A percentile compares a stretch with the other conserved stretches of the same genome.
phyloP scores from a whole-genome alignment of 2,888 invertebrate species.

The Tetrapedia diversipes region DNA sequence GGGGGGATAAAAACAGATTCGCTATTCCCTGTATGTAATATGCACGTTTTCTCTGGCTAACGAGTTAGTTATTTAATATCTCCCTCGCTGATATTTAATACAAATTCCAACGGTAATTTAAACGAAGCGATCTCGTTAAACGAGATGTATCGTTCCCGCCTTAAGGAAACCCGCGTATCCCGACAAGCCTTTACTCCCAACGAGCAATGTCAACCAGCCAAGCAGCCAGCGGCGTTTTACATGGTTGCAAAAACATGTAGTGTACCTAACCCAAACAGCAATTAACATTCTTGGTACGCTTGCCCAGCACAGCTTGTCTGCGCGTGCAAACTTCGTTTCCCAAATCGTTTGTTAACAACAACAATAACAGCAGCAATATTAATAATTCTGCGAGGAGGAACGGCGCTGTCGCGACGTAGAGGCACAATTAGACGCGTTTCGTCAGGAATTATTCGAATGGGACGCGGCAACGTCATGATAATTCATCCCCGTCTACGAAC shows the following conservation, averaged over 20 bases:
- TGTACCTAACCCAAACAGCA: conserved; percentile 19
- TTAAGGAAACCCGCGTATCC: neutral
- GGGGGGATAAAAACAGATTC: too few species aligned
- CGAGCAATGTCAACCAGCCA: too few species aligned
- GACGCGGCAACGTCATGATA: neutral
- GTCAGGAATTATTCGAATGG: neutral
- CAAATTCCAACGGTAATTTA: too few species aligned
- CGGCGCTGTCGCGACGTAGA: too few species aligned
- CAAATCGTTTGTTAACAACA: neutral
- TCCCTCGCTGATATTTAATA: too few species aligned
- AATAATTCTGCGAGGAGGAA: neutral
- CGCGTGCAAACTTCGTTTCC: neutral
- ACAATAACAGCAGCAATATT: too few species aligned
- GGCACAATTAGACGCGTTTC: neutral
- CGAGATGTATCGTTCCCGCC: too few species aligned
- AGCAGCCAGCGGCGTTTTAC: neutral
- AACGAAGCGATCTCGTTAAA: too few species aligned
- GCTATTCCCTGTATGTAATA: too few species aligned
- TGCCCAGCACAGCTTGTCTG: neutral
- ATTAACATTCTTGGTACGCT: conserved; percentile 25
- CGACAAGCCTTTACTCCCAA: conserved; percentile 17
- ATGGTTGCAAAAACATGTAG: conserved; percentile 35
- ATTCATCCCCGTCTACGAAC: conserved; percentile 34
- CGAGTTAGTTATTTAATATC: too few species aligned
- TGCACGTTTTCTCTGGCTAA: too few species aligned